Evolutionary conservation across 2,888 invertebrate genomes (phyloP), one percentile per base, ranked within the genome.

Genomic region (Acrocera orbiculus): DNA sequence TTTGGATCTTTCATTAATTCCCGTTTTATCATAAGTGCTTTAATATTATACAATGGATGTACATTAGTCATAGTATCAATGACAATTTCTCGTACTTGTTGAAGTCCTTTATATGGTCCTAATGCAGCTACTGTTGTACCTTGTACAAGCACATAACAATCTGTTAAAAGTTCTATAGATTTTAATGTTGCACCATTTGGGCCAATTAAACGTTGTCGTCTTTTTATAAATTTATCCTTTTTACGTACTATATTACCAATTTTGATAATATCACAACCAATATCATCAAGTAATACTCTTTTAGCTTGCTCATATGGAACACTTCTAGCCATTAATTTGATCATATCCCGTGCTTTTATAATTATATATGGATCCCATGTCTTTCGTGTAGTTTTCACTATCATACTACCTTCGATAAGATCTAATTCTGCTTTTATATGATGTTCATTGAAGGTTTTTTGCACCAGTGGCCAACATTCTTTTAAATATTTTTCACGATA

Each of bases 351-450:
- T 0, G 93, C 90, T 64, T 96, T 96, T 17, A 99, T 69, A 27
- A 98, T 86, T 34, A 93, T 82, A 47, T 82, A 96, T 0, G 98
- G 98, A 64, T 99, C 98, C 90, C 90, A 98, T 2, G 96, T 96
- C 65, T 95, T 93, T 34, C 83, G 67, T 0, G 93, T 93, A 0
- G 98, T 98, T 56, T 69, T 71, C 0, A 99, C 98, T 1, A 78
- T 75, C 80, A 99, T 83, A 47, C 87, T 90, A 26, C 96, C 77
- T 65, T 95, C 93, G 5, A 93, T 69, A 3, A 92, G 65, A 62
- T 96, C 95, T 41, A 96, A 61, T 50, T 93, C 90, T 0, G 83
- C 87, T 48, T 77, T 75, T 8, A 96, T 59, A 44, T 73, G 69
- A 55, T 85, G 73, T 47, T 86, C 83, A 19, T 66, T 66, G 14